Conservation (phyloP, 2,797 vertebrate genomes). For the Crocodylus rhombifer region DNA sequence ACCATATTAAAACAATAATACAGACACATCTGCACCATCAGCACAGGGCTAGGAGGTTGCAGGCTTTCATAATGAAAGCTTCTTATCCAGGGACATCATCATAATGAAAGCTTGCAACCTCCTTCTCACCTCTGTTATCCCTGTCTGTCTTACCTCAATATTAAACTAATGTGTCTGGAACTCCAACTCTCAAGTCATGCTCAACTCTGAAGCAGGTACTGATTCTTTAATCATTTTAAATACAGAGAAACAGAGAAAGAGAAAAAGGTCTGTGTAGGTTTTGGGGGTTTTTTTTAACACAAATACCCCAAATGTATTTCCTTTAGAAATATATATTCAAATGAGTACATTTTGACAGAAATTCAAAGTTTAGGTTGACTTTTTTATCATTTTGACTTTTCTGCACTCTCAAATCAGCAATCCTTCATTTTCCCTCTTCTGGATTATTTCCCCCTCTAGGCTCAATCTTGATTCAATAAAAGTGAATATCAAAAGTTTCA, state of each 20-base stretch:
- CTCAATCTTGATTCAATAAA: background rate
- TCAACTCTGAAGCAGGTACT: background rate
- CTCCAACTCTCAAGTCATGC: background rate
- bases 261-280: too few species aligned
- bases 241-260: background rate
- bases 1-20: background rate
- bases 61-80: background rate
- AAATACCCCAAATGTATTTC: background rate
- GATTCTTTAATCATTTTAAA: background rate
- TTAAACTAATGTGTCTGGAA: background rate
- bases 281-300: too few species aligned
- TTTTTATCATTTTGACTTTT: background rate
- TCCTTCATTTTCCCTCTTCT: background rate
- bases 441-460: background rate
- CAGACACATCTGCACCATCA: background rate
- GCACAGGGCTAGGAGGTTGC: background rate
- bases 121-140: background rate
- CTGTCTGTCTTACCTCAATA: background rate
- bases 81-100: background rate
- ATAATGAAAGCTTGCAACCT: background rate
- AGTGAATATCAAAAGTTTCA: background rate
- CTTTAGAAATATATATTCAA: background rate
- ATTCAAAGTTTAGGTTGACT: background rate
- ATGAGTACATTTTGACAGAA: background rate
- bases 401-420: background rate